Percentiles rank a stretch among this genome's conserved stretches.
Conservation (phyloP, 35 echinoderm and acorn worm genomes). For the Lytechinus pictus region DNA sequence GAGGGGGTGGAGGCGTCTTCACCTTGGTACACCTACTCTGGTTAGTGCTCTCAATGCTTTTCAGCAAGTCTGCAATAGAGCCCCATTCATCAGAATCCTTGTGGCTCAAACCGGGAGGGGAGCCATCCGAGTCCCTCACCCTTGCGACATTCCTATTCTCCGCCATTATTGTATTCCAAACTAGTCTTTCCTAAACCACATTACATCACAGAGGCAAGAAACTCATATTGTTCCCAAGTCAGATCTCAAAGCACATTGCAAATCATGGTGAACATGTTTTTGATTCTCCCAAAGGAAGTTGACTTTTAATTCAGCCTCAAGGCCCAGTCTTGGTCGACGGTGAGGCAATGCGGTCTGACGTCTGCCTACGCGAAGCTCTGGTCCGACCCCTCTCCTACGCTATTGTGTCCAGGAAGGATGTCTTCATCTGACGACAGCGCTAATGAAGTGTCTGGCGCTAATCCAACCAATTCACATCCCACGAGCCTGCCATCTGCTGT, state of each 20-base stretch:
- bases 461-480: slow-evolving; percentile 21
- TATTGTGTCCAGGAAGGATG: slow-evolving; percentile 56
- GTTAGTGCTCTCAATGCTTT: slow-evolving; percentile 88
- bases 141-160: slow-evolving; percentile 8
- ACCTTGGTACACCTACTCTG: slow-evolving; percentile 2
- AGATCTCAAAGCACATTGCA: background rate
- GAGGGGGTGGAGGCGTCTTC: slow-evolving; percentile 29
- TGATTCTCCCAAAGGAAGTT: background rate
- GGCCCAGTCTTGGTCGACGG: background rate
- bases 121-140: background rate
- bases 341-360: slow-evolving; percentile 6
- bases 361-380: background rate
- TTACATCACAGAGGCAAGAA: background rate
- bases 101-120: slow-evolving; percentile 45
- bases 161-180: slow-evolving; percentile 36
- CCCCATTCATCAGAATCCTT: slow-evolving; percentile 81
- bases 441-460: slow-evolving; percentile 2
- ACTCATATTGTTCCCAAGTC: background rate
- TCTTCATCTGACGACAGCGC: slow-evolving; percentile 35
- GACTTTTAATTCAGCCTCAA: background rate
- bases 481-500: background rate
- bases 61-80: slow-evolving; percentile 83
- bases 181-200: background rate
- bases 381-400: background rate
- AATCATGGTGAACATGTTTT: background rate